Percentiles rank a stretch among this genome's conserved stretches.
Conservation (phyloP, 2,113 vertebrate species). For the Lepisosteus oculatus region DNA sequence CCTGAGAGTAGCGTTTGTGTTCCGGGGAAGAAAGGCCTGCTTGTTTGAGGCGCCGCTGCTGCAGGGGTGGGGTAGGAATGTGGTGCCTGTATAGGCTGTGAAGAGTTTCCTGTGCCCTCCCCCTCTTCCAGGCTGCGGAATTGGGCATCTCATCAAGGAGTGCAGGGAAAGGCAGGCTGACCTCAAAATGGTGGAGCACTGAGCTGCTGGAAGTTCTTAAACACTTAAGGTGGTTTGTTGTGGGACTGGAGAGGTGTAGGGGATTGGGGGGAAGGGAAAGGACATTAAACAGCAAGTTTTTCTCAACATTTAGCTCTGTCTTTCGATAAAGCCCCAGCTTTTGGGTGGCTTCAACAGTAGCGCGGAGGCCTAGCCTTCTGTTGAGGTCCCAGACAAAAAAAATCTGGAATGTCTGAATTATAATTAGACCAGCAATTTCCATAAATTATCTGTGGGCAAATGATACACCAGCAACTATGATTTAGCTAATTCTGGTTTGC, state of each 20-base stretch:
- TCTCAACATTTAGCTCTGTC: conserved; percentile 30
- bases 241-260: conserved; percentile 20
- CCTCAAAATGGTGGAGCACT: conserved; percentile 49
- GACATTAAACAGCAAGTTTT: conserved; percentile 31
- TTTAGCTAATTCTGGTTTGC: too few relatives aligned
- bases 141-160: conserved; percentile 55
- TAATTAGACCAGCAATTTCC: conserved; percentile 11
- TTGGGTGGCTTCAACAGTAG: conserved; percentile 42
- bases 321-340: conserved; percentile 59
- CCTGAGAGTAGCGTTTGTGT: neutral
- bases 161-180: conserved; percentile 40
- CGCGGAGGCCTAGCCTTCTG: conserved; percentile 37
- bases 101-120: conserved; percentile 66
- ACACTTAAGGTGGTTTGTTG: conserved; percentile 2
- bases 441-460: neutral
- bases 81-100: conserved; percentile 55
- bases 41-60: conserved; percentile 47
- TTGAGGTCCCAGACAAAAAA: conserved; percentile 17
- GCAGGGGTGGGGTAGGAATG: conserved; percentile 65
- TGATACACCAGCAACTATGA: too few relatives aligned
- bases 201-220: conserved; percentile 30
- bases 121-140: conserved; percentile 62
- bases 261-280: conserved; percentile 23
- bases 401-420: neutral
- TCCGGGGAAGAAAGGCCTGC: conserved; percentile 53